Percentiles rank a stretch among this genome's conserved stretches.
phyloP scores from a whole-genome alignment of 2,113 vertebrate genomes.

The Sceloporus undulatus region DNA sequence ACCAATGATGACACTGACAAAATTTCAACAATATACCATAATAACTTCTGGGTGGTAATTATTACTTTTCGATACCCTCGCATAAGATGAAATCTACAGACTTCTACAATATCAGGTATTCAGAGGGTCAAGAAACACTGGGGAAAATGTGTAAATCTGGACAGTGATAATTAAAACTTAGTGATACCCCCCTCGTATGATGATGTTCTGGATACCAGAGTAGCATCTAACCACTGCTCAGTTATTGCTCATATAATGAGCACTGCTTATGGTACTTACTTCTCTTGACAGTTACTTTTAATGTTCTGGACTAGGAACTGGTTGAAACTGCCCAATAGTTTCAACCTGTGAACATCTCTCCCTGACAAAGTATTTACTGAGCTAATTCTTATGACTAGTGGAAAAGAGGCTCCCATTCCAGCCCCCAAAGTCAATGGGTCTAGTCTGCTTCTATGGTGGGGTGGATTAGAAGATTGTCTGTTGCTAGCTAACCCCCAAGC shows the following conservation, averaged over 20 bases:
- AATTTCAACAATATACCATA: no score
- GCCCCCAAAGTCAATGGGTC: background rate
- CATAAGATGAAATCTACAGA: no score
- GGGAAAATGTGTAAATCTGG: no score
- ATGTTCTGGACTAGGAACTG: background rate
- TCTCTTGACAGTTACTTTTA: background rate
- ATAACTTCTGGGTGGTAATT: no score
- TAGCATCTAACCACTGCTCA: background rate
- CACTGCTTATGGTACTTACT: background rate
- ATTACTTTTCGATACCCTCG: no score
- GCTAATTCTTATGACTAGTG: background rate
- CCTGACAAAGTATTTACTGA: background rate
- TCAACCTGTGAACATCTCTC: background rate
- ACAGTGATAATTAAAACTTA: no score
- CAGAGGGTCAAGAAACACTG: no score
- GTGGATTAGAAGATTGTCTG: background rate
- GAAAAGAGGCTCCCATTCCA: background rate
- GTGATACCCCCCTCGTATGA: background rate
- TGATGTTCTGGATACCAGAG: background rate
- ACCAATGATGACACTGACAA: no score
- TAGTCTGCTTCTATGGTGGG: background rate
- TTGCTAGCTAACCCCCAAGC: constrained; percentile 9
- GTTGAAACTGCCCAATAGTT: background rate
- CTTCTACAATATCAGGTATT: no score
- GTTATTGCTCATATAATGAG: background rate